Percentiles rank a stretch among this genome's conserved stretches.
Evolutionary conservation across 2,888 invertebrate species (phyloP).

Genomic region (Hetaerina titia): DNA sequence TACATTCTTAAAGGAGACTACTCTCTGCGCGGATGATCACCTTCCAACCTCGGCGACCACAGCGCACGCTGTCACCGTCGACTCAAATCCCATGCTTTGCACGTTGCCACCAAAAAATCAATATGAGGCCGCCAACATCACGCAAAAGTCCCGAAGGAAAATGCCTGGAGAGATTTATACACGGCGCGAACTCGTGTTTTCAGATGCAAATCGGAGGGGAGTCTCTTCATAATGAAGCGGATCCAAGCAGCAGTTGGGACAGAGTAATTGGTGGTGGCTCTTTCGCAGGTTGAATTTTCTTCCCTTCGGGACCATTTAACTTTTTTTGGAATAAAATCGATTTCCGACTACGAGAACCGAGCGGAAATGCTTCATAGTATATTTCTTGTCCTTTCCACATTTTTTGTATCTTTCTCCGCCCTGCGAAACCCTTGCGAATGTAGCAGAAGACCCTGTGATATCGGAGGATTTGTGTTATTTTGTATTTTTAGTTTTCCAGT

Average conservation of each 20-base stretch:
- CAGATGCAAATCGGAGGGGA: neutral
- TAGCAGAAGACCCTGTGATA: too few species aligned
- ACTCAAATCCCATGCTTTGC: neutral
- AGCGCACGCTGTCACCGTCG: neutral
- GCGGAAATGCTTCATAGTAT: neutral
- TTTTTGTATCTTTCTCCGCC: too few species aligned
- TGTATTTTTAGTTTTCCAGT: too few species aligned
- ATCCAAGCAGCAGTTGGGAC: neutral
- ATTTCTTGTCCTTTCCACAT: neutral
- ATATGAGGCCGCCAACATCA: slow-evolving; percentile 27
- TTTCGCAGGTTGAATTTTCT: neutral
- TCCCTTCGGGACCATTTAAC: neutral
- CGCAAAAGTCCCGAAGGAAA: neutral
- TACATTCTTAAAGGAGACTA: neutral
- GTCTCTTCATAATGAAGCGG: neutral
- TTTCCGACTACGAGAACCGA: neutral
- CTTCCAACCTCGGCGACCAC: neutral
- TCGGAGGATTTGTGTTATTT: too few species aligned
- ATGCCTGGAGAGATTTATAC: neutral
- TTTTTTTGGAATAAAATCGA: neutral
- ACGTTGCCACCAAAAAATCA: slow-evolving; percentile 25
- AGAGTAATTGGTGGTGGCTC: neutral
- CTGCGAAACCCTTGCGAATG: too few species aligned
- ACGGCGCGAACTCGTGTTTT: neutral
- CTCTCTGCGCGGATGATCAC: neutral